These are phyloP conservation scores for Takifugu rubripes DNA, from an alignment of 2,797 vertebrate species.

Conservation along the genomic window DNA sequence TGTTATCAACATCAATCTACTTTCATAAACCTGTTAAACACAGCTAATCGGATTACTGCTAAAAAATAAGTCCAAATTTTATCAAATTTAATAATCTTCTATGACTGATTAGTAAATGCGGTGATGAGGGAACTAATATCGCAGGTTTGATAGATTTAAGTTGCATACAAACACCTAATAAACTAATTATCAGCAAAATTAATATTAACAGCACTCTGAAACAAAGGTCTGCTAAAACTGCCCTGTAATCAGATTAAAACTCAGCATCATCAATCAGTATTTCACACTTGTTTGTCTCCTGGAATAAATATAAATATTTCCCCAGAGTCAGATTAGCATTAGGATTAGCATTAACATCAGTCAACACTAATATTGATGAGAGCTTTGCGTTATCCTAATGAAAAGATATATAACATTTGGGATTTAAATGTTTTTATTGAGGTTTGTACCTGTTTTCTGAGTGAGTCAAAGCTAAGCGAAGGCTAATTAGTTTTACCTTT, in stretches of 20 bases:
- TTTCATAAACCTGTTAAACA: conserved; percentile 11
- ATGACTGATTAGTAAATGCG: conserved; percentile 12
- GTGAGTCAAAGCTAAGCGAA: no score
- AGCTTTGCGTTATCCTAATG: no score
- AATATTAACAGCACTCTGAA: not conserved
- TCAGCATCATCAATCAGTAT: not conserved
- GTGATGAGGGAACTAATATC: conserved; percentile 11
- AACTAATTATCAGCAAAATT: not conserved
- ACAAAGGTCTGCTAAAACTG: not conserved
- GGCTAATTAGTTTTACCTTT: no score
- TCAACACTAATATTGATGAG: no score
- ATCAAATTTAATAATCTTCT: conserved; percentile 13
- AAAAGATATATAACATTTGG: no score
- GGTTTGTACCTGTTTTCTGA: no score
- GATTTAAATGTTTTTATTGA: no score
- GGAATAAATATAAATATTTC: no score
- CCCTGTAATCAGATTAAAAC: not conserved
- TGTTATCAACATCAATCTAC: not conserved
- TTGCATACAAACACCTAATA: not conserved
- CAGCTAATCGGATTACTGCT: conserved; percentile 14
- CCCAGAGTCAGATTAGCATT: no score
- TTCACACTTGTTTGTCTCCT: not conserved
- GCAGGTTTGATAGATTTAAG: conserved; percentile 3
- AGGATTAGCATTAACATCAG: no score
- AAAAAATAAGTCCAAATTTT: conserved; percentile 4